Conservation (phyloP, 2,113 vertebrate species). For the Rhinichthys klamathensis region DNA sequence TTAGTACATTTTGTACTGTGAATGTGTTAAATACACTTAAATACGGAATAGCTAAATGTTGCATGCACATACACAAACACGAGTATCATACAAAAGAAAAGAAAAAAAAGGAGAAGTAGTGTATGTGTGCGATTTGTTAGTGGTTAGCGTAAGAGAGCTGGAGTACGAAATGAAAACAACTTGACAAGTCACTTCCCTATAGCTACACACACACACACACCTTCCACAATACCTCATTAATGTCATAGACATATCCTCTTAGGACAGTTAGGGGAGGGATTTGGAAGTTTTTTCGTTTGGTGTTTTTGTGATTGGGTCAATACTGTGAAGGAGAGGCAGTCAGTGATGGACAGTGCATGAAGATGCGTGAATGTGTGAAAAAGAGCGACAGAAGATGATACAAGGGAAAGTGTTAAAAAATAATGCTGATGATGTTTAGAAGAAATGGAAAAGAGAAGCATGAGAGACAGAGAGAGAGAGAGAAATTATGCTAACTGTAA, state of each 20-base stretch:
- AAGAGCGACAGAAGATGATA: constrained; percentile 5
- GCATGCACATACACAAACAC: constrained; percentile 31
- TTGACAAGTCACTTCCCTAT: constrained; percentile 56
- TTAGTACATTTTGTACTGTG: not conserved
- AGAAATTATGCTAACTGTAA: not conserved
- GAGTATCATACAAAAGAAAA: constrained; percentile 39
- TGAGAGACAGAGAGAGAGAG: not conserved
- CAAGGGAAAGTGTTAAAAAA: constrained; percentile 38
- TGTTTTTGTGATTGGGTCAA: not conserved
- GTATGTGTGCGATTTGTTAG: constrained; percentile 31
- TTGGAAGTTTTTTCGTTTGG: not conserved
- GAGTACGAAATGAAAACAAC: constrained; percentile 57
- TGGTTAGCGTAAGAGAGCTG: constrained; percentile 55
- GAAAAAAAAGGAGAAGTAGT: constrained; percentile 48
- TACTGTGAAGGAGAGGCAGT: not conserved
- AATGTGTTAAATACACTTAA: constrained; percentile 34
- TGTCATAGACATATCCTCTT: constrained; percentile 1
- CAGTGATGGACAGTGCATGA: not conserved
- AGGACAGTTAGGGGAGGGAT: not conserved
- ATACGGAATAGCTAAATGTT: not conserved
- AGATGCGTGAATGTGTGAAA: not conserved
- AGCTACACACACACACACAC: constrained; percentile 20
- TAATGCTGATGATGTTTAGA: constrained; percentile 44
- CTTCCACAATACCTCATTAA: constrained; percentile 5
- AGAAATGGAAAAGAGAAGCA: not conserved